Conservation (phyloP, 2,113 vertebrate species). For the Synodontis membranacea region DNA sequence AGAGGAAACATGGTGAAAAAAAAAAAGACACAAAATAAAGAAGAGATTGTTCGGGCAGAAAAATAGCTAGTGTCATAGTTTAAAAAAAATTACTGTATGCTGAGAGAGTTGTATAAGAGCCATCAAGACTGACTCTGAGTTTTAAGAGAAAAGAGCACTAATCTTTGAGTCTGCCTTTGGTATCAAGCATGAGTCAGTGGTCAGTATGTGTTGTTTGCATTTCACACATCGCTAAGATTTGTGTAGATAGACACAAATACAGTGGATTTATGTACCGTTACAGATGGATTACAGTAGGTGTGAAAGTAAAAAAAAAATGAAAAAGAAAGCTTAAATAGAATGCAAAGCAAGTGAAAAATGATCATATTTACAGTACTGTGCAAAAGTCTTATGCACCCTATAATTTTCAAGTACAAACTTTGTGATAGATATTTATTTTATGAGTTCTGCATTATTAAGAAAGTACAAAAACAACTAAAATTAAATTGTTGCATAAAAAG, state of each 20-base stretch:
- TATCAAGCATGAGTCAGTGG: constrained; percentile 19
- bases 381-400: no score
- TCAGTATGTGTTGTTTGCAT: constrained; percentile 11
- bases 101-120: background rate
- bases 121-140: background rate
- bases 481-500: no score
- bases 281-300: constrained; percentile 11
- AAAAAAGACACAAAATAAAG: background rate
- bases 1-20: background rate
- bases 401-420: no score
- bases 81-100: background rate
- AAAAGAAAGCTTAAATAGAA: background rate
- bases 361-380: no score
- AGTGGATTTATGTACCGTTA: background rate
- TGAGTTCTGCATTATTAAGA: no score
- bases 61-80: background rate
- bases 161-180: background rate
- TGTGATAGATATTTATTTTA: no score
- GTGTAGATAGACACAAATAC: background rate
- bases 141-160: background rate
- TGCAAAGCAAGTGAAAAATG: no score
- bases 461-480: no score
- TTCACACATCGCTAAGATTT: constrained; percentile 2
- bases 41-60: background rate
- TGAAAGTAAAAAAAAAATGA: background rate